Evolutionary conservation across 1,140 invertebrate genomes (phyloP), one percentile per base, ranked within the genome.

Genomic region (Meloidogyne hapla): DNA sequence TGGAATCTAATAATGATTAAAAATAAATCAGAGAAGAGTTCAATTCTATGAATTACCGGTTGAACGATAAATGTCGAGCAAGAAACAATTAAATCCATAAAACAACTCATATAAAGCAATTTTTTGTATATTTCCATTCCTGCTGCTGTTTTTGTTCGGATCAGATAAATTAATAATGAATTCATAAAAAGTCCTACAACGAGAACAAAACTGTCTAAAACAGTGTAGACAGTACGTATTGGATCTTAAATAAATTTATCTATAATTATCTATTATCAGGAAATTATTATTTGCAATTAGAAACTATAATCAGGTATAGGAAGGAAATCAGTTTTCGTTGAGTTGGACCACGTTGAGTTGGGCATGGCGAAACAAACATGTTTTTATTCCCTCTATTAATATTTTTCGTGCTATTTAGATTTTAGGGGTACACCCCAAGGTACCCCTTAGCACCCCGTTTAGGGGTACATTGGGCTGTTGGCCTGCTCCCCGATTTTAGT

Each of bases 111-210:
- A 33, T 33, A 33, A 33, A 63, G 62, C 62, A 63, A 26, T 63
- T 63, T 63, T 21, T 26, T 63, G 62, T 63, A 63, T 21, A 63
- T 63, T 21, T 26, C 21, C 62, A 63, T 63, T 26, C 62, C 62
- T 26, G 21, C 62, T 26, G 62, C 62, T 26, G 62, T 63, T 63
- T 63, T 63, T 6, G 3, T 63, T 21, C 62, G 62, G 62, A 63
- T 63, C 62, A 63, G 21, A 9, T 63, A 26, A 26, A 63, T 63
- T 26, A 63, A 26, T 26, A 63, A 26, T 6, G 62, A 21, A 26
- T 63, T 63, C 62, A 63, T 21, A 8, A 9, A 63, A 63, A 63
- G 21, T 21, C 62, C 62, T 8, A 63, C 0, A 26, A 63, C 6
- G 9, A 63, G 25, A 63, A 63, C 62, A 26, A 63, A 26, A 23